phyloP scores from a whole-genome alignment of 2,797 vertebrate species.

The Choloepus didactylus region DNA sequence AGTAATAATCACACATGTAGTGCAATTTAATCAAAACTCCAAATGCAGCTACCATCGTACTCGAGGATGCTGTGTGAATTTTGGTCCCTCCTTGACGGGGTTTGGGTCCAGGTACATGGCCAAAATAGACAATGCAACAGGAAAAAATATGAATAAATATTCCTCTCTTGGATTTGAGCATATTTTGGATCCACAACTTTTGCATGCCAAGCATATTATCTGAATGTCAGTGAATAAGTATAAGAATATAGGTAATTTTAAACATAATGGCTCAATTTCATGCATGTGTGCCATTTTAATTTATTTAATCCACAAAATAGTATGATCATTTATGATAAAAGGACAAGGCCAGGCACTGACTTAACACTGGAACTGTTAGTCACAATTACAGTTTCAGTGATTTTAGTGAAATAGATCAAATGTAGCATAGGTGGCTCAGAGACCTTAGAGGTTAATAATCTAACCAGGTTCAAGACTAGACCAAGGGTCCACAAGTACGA shows the following conservation, averaged over 20 bases:
- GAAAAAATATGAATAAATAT: slow-evolving; percentile 38
- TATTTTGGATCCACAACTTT: slow-evolving; percentile 66
- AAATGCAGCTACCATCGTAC: slow-evolving; percentile 74
- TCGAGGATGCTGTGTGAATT: slow-evolving; percentile 75
- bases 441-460: slow-evolving; percentile 58
- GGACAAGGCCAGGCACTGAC: slow-evolving; percentile 17
- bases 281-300: slow-evolving; percentile 33
- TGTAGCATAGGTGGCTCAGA: slow-evolving; percentile 30
- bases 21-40: slow-evolving; percentile 82
- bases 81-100: slow-evolving; percentile 57
- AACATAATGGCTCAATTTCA: slow-evolving; percentile 63
- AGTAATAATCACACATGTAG: slow-evolving; percentile 85
- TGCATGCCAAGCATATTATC: slow-evolving; percentile 24
- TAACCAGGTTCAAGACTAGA: slow-evolving; percentile 58
- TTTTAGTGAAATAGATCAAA: slow-evolving; percentile 69
- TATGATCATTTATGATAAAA: slow-evolving; percentile 60
- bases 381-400: slow-evolving; percentile 50
- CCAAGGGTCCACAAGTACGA: slow-evolving; percentile 19
- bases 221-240: slow-evolving; percentile 53
- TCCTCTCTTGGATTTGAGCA: slow-evolving; percentile 57
- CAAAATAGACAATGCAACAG: slow-evolving; percentile 48
- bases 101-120: slow-evolving; percentile 65
- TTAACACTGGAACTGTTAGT: slow-evolving; percentile 48
- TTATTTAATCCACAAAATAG: slow-evolving; percentile 67
- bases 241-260: slow-evolving; percentile 65